phyloP scores from a whole-genome alignment of 2,113 vertebrate species.

The Fukomys damarensis region DNA sequence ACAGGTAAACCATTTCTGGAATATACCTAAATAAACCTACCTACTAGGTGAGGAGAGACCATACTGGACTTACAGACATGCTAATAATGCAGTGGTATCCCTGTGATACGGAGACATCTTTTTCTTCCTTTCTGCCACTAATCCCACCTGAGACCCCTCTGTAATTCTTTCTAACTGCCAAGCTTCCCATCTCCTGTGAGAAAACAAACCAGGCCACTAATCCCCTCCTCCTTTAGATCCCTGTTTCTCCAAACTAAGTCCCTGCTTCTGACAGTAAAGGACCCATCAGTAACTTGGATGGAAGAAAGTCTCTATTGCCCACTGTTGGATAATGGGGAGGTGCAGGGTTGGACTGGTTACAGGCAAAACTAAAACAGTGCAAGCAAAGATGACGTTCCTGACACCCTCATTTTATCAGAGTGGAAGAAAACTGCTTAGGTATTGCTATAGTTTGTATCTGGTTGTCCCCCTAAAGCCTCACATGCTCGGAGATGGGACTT shows the following conservation, averaged over 20 bases:
- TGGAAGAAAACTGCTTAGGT: neutral
- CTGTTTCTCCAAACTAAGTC: neutral
- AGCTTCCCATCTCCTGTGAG: neutral
- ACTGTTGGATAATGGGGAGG: neutral
- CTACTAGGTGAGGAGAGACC: neutral
- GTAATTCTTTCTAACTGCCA: neutral
- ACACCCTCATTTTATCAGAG: neutral
- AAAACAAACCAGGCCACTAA: neutral
- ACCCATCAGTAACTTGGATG: neutral
- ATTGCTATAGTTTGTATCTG: neutral
- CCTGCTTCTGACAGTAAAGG: neutral
- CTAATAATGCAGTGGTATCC: neutral
- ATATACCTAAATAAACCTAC: neutral
- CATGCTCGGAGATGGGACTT: neutral
- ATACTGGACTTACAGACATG: neutral
- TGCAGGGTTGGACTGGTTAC: neutral
- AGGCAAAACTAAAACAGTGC: neutral
- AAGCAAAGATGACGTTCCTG: neutral
- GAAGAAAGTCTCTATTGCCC: neutral
- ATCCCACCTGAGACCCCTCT: neutral
- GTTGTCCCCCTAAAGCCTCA: neutral
- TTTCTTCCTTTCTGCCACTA: neutral
- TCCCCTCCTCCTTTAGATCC: neutral
- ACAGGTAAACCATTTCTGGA: neutral
- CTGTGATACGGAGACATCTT: neutral